Conservation (phyloP, 2,888 invertebrate species). For the Rhaphigaster nebulosa region DNA sequence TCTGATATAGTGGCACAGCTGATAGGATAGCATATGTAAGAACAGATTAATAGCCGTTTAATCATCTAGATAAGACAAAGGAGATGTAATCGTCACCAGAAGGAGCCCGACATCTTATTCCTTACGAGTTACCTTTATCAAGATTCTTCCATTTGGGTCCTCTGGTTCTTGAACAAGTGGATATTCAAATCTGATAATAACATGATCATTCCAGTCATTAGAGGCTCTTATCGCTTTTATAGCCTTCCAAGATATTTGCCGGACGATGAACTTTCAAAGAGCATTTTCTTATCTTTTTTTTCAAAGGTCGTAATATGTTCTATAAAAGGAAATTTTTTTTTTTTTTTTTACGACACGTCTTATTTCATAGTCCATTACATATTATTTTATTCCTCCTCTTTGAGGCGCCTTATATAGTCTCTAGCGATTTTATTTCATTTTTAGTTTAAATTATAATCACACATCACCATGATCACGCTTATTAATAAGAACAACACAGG, state of each 20-base stretch:
- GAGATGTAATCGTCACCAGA: conserved; percentile 13
- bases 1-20: background rate
- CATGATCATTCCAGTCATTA: background rate
- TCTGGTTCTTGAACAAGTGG: background rate
- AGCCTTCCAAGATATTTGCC: background rate
- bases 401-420: no score
- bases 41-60: background rate
- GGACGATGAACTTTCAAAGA: background rate
- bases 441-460: no score
- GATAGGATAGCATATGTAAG: background rate
- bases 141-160: background rate
- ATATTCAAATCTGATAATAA: conserved; percentile 9
- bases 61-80: background rate
- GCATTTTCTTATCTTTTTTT: background rate
- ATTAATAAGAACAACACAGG: no score
- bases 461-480: no score
- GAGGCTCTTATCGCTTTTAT: background rate
- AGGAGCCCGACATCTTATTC: background rate
- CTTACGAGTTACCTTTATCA: background rate
- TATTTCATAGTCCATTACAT: no score
- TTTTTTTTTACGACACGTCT: no score
- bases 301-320: no score
- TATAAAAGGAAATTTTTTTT: no score
- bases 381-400: no score
- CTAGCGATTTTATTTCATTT: no score